Base-by-base conservation (phyloP, 2,113 vertebrate genomes). In the Cottus gobio region DNA sequence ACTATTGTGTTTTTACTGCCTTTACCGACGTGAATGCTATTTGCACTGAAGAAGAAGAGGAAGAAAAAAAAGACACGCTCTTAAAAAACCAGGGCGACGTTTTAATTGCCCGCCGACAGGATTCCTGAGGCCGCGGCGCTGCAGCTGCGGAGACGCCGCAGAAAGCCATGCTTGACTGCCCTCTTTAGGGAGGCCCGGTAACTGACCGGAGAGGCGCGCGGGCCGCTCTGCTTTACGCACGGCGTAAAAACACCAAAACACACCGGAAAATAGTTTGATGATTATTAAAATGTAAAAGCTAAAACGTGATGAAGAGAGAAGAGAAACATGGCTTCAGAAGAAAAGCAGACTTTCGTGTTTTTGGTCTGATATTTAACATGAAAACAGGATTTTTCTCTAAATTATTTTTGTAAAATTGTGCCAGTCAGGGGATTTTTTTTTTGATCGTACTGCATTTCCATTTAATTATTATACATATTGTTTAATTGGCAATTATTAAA, bases 171-270 rank as follows among this genome's bases (percentile, higher is more conserved):
- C 96, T 96, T 96, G 96, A 97, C 96, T 97, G 97, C 97, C 97
- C 96, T 95, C 97, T 97, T 96, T 97, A 96, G 97, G 97, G 95
- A 94, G 94, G 93, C 94, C 91, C 88, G 93, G 93, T 95, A 96
- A 97, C 90, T 95, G 95, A 94, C 89, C 88, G 82, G 46, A 89
- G 22, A 77, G 65, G 77, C 82, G 86, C 82, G 78, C 83, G 80
- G 58, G 50, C 71, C 46, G 50, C 54, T n/a, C n/a, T n/a, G n/a
- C n/a, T 39, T 39, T 39, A 39, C 37, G 37, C 37, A 89, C 74
- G 68, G 75, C 67, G 36, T 42, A 71, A 67, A 84, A 4, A 18
- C 12, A 69, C 64, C 7, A n/a, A 50, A 7, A 52, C 20, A 76
- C 46, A 71, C n/a, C n/a, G n/a, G n/a, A 46, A 46, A 18, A 18